Percentiles rank a stretch among this genome's conserved stretches.
Evolutionary conservation across 2,797 vertebrate genomes (phyloP).

Genomic region (Chromis chromis): DNA sequence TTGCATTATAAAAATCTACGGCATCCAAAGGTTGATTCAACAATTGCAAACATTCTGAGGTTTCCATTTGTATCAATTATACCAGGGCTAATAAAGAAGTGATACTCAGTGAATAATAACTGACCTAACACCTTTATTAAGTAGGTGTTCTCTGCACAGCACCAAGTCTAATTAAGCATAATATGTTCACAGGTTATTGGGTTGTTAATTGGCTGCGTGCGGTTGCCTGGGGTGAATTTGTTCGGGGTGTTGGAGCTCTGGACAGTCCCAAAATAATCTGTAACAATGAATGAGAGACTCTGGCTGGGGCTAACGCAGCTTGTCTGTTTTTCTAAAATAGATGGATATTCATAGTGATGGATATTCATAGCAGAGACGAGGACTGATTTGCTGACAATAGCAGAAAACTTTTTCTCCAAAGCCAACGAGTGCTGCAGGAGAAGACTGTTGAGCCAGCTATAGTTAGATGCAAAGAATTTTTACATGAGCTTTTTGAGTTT

Average conservation of each 20-base stretch:
- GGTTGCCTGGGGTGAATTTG: neutral
- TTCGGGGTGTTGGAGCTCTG: too few species aligned
- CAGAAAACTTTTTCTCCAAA: neutral
- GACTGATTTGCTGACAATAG: neutral
- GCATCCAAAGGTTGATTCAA: too few species aligned
- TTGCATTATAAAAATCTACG: too few species aligned
- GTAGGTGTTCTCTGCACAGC: too few species aligned
- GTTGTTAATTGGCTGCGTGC: neutral
- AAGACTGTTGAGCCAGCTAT: neutral
- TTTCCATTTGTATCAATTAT: too few species aligned
- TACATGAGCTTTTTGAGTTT: constrained; percentile 2
- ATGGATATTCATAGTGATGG: neutral
- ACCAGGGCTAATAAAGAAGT: too few species aligned
- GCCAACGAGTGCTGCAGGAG: neutral
- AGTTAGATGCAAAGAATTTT: constrained; percentile 9
- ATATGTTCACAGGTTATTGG: neutral
- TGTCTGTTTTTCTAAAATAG: neutral
- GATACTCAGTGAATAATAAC: too few species aligned
- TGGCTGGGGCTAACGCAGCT: neutral
- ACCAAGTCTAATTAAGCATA: neutral
- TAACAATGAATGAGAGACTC: neutral
- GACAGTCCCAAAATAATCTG: neutral
- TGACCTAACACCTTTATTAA: too few species aligned
- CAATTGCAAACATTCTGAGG: too few species aligned
- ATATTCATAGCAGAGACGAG: neutral